A percentile compares a stretch with the other conserved stretches of the same genome.
Evolutionary conservation across 2,113 vertebrate species (phyloP).

Genomic region (Cyprinodon tularosa): DNA sequence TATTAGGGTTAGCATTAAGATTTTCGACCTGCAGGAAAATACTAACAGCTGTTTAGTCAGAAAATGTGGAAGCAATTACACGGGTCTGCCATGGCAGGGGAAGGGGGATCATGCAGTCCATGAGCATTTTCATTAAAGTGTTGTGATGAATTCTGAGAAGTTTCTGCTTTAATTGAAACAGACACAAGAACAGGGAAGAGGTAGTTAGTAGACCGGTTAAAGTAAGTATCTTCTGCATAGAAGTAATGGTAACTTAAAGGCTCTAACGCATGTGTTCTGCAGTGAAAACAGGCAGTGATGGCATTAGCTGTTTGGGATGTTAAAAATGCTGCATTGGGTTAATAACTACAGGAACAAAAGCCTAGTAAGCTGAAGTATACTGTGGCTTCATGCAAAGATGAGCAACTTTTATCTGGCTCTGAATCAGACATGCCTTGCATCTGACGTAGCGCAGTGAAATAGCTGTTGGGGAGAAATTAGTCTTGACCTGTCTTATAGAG

Average conservation of each 20-base stretch:
- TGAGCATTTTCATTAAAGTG: conserved; percentile 71
- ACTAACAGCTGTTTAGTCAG: conserved; percentile 70
- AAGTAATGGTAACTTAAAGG: conserved; percentile 8
- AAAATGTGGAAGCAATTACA: conserved; percentile 74
- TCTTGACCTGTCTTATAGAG: conserved; percentile 56
- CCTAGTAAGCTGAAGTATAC: conserved; percentile 24
- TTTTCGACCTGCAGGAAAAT: conserved; percentile 62
- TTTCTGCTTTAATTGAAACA: conserved; percentile 67
- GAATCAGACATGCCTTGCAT: conserved; percentile 55
- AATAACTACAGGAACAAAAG: conserved; percentile 13
- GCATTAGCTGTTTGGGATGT: not conserved
- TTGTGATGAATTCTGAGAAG: conserved; percentile 65
- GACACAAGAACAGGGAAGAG: conserved; percentile 57
- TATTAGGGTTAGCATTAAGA: conserved; percentile 55
- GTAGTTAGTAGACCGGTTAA: conserved; percentile 40
- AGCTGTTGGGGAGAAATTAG: conserved; percentile 55
- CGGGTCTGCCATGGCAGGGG: conserved; percentile 56
- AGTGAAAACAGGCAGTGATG: conserved; percentile 3
- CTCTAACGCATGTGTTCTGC: not conserved
- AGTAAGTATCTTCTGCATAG: not conserved
- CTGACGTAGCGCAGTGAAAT: conserved; percentile 61
- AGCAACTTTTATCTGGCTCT: conserved; percentile 63
- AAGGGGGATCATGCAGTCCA: conserved; percentile 42
- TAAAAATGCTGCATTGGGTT: conserved; percentile 17
- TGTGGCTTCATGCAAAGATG: conserved; percentile 45